Evolutionary conservation across 1,140 invertebrate genomes (phyloP), one percentile per base, ranked within the genome.

Genomic region (Theocolax elegans): DNA sequence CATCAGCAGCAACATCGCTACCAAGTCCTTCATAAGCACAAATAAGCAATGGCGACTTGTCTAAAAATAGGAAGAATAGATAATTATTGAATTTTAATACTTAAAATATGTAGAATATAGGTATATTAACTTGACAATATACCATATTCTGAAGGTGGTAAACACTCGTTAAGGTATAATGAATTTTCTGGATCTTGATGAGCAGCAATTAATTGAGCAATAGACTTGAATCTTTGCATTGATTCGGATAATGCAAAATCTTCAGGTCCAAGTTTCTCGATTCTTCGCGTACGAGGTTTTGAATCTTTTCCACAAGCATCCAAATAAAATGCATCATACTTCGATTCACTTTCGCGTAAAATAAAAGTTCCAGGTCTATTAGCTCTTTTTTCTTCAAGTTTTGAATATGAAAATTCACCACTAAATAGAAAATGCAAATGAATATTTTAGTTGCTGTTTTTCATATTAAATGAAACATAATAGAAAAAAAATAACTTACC

Each of bases 61-160:
- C 92, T 94, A 74, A 17, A 86, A 83, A 78, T 72, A 77, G 65
- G 9, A 27, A 42, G 25, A 35, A 31, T n/a, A 27, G 9, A 67
- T 67, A 69, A 42, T 69, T 65, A 67, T 25, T 74, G 27, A 40
- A 21, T 25, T 25, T 27, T 15, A 25, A n/a, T 21, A 49, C 4
- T 49, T 23, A 19, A 21, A 3, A 49, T 23, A 23, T 53, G 23
- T 53, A 53, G 29, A 29, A 54, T 27, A 9, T 21, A 58, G 6
- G n/a, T 54, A 15, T 54, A 17, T 7, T 29, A 48, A 9, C 15
- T 10, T 44, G 15, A 3, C 6, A 42, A 71, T 78, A 78, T 88
- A 94, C 92, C 94, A 87, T 94, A 94, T 87, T 95, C 93, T 2
- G 94, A 95, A 15, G 94, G 91, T 44, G 92, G 93, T 77, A 96